Evolutionary conservation across 2,113 vertebrate genomes (phyloP).

Genomic region (Melanerpes aurifrons): DNA sequence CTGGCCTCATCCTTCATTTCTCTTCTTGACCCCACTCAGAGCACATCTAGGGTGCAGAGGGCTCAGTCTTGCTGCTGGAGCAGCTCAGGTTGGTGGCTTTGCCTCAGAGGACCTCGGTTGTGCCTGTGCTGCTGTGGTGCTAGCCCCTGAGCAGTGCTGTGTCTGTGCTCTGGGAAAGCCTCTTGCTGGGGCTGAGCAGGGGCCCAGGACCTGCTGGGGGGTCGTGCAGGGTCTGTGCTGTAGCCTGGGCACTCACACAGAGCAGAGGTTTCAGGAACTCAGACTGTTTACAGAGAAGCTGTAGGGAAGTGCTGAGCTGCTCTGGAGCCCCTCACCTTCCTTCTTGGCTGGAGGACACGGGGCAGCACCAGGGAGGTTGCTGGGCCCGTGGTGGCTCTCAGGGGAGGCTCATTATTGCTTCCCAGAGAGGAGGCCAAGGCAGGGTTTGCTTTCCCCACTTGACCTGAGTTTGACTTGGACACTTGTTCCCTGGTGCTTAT

Average conservation of each 20-base stretch:
- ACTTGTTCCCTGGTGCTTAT: neutral
- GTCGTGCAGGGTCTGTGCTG: neutral
- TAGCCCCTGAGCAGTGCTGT: accelerated
- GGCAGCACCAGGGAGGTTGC: neutral
- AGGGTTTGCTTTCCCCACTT: neutral
- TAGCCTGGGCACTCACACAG: neutral
- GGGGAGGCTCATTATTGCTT: neutral
- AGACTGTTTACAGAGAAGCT: neutral
- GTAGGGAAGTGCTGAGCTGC: neutral
- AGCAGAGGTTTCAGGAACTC: neutral
- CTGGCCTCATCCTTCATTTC: neutral
- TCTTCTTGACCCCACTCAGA: neutral
- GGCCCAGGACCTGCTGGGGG: neutral
- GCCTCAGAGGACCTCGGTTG: neutral
- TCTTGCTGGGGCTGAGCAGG: neutral
- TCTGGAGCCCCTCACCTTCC: neutral
- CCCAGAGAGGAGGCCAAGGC: neutral
- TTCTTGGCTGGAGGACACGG: neutral
- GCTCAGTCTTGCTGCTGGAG: neutral
- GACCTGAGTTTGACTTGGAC: neutral
- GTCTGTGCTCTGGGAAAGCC: accelerated
- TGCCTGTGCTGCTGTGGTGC: neutral
- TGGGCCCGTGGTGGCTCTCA: neutral
- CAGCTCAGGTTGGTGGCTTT: neutral
- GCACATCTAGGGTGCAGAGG: neutral